phyloP scores from a whole-genome alignment of 2,113 vertebrate species.

The Gasterosteus aculeatus region DNA sequence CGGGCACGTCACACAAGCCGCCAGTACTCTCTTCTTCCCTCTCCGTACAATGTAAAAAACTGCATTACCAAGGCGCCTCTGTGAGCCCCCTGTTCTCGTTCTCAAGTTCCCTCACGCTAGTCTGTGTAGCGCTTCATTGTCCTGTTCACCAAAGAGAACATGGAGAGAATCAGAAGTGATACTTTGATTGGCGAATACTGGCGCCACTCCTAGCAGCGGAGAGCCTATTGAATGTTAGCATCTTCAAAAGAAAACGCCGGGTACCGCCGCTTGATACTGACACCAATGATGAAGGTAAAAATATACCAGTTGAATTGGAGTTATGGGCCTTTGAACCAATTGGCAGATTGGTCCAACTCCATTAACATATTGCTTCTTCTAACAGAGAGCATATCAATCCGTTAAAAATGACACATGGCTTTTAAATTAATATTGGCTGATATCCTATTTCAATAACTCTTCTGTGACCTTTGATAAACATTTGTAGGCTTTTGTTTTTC shows the following conservation, averaged over 20 bases:
- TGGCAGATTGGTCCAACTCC: no score
- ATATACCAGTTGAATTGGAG: neutral
- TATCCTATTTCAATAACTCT: neutral
- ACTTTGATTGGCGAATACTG: neutral
- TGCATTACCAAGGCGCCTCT: neutral
- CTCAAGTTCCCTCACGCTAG: neutral
- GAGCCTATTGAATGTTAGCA: neutral
- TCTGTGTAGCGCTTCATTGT: neutral
- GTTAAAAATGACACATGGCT: neutral
- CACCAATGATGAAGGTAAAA: neutral
- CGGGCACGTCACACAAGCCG: neutral
- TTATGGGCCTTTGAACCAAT: neutral
- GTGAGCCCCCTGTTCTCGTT: neutral
- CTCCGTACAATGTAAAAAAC: neutral
- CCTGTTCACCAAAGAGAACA: neutral
- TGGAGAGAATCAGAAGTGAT: neutral
- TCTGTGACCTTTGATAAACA: neutral
- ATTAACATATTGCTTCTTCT: no score
- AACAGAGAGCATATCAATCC: neutral
- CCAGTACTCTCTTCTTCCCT: neutral
- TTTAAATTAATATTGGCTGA: neutral
- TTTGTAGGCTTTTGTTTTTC: neutral
- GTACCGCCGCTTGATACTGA: neutral
- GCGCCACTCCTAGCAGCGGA: neutral
- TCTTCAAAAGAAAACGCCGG: neutral